Evolutionary conservation across 92 coral and sea anemone species (phyloP), one percentile per base, ranked within the genome.

Genomic region (Actinernus sp.): DNA sequence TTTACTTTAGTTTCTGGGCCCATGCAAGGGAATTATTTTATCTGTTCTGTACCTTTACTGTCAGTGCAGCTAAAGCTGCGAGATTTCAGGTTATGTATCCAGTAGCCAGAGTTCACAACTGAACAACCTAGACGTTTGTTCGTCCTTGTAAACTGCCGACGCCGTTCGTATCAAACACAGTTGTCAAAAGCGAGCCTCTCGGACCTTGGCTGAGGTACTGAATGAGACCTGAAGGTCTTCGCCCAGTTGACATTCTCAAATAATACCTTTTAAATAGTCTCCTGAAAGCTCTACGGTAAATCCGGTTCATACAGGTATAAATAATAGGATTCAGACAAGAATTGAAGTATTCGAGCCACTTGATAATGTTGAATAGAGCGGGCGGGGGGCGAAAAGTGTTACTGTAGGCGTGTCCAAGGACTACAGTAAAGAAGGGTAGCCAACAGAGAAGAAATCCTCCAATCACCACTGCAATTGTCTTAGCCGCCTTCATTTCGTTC

Each of bases 401-500:
- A 38, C 63, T 40, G 68, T 61, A 63, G 0, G 97, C 86, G 21
- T 60, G 83, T 3, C 94, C 82, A 11, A 92, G 57, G 1, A 85
- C 82, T 4, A 92, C 31, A 19, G 67, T 63, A 68, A 88, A 88
- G 62, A 92, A 84, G 4, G 97, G 97, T 16, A 84, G 25, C 97
- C 97, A 92, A 31, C 91, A 79, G 44, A 82, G 26, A 9, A 92
- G 79, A 38, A 92, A 92, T 2, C 88, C 92, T 19, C 97, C 97
- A 18, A 92, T 90, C 38, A 92, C 97, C 4, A 88, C 91, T 1
- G 88, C 91, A 11, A 92, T 88, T 9, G 97, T 92, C 33, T 89
- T 79, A 2, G 97, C 96, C 3, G 94, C 92, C 47, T 90, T 90
- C 91, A 92, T 83, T 64, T 92, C 97, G 12, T 61, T 89, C 17